These are phyloP conservation scores for Pseudoatta argentina DNA, from an alignment of 1,140 invertebrate genomes.

Conservation along the genomic window DNA sequence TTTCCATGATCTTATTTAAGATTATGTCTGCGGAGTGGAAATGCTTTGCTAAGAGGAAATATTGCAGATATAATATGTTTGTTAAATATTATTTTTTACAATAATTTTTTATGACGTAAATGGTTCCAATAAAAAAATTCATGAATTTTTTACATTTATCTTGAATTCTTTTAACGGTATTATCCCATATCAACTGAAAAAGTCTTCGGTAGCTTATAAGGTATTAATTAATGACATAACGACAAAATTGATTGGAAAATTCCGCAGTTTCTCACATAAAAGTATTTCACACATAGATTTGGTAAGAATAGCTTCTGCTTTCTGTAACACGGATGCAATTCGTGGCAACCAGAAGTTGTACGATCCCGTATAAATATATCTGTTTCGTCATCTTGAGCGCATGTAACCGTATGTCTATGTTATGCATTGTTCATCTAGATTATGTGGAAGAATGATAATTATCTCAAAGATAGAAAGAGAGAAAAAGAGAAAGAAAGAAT, in stretches of 20 bases:
- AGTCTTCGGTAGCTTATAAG: not conserved
- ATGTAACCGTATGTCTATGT: not conserved
- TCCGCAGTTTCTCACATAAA: constrained; percentile 26
- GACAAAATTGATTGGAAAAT: not conserved
- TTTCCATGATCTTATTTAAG: constrained; percentile 10
- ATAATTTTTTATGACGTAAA: not conserved
- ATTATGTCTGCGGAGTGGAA: not conserved
- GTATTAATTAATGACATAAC: constrained; percentile 26
- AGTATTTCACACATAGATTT: constrained; percentile 34
- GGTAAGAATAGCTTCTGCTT: not conserved
- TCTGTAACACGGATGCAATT: constrained; percentile 14
- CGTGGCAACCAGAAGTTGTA: constrained; percentile 32
- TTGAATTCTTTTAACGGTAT: not conserved
- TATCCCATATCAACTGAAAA: not conserved
- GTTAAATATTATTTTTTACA: not conserved
- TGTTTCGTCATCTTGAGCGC: constrained; percentile 24
- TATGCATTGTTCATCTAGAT: no score
- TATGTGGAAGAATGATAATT: not conserved
- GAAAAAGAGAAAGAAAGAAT: not conserved
- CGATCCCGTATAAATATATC: constrained; percentile 7
- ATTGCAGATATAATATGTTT: constrained; percentile 3
- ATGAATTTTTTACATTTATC: not conserved
- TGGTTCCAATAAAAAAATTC: not conserved
- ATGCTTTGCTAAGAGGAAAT: not conserved
- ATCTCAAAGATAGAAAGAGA: not conserved